Evolutionary conservation across 2,888 invertebrate genomes (phyloP), one percentile per base, ranked within the genome.

Genomic region (Monochamus alternatus): DNA sequence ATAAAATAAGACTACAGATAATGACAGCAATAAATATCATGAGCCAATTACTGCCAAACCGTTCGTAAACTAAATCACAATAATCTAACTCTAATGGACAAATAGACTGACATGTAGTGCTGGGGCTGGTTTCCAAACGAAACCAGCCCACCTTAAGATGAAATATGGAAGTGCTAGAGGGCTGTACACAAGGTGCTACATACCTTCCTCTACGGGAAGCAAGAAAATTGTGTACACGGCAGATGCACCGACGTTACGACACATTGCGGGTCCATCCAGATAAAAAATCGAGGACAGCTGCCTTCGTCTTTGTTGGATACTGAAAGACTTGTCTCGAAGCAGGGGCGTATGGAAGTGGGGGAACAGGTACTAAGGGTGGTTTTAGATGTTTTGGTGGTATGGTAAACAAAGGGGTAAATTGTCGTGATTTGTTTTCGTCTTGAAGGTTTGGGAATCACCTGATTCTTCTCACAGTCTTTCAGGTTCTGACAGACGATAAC

Each of bases 231-330:
- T 62, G 74, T 65, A 66, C 70, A 62, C 51, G 71, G 78, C 78
- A 78, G 78, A 76, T 78, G 78, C 55, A 74, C 74, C 65, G 71
- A 74, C 71, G 71, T 74, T 73, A 74, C 68, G 67, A 68, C 59
- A 62, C 43, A 43, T 14, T 67, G 31, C 10, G 52, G 75, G 67
- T 75, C 66, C 22, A 22, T 38, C 38, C 71, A 69, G 75, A 68
- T 51, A 79, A 78, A 79, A 80, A 81, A 72, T 59, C 59, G 60
- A n/a, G 75, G 74, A 78, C 81, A 81, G 78, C 81, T 81, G 81
- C 79, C 70, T 65, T 70, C n/a, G 47, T 76, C 73, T 79, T 81
- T 73, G 75, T 78, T 69, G 51, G 62, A 72, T 51, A 43, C 31
- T 60, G 64, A 72, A 58, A 72, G 64, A 62, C 71, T 63, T 55